Evolutionary conservation across 1,140 invertebrate species (phyloP), one percentile per base, ranked within the genome.

Genomic region (Yoshiicerus persimilis): DNA sequence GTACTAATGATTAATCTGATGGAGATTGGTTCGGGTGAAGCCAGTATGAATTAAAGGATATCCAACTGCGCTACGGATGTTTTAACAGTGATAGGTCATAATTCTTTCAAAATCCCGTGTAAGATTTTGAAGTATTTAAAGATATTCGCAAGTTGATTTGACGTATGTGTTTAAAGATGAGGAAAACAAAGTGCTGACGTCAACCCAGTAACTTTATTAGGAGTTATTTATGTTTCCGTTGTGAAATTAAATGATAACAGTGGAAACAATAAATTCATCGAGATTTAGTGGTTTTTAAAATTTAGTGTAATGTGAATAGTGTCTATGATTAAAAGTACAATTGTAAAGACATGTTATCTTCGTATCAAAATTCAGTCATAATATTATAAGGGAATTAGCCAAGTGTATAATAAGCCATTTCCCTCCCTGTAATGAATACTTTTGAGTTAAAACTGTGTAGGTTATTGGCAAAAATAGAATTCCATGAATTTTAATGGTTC

Each of bases 281-380:
- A 38, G 75, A 80, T 80, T 80, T 80, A 80, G 75, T 38, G 32
- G 32, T 70, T 80, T 80, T 80, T 80, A 36, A 80, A 80, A 80
- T 80, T 38, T 77, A 77, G 25, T 34, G 13, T 80, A 80, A 38
- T 32, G 20, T 23, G n/a, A 80, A 80, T 36, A 10, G 34, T 36
- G 75, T n/a, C n/a, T 80, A 11, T n/a, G 75, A 80, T 80, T 80
- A 80, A 80, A 80, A 80, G 16, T 80, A 80, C 75, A 80, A n/a
- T n/a, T 32, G 4, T 20, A 36, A 3, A 80, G n/a, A 80, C n/a
- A 80, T 36, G 75, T 80, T 80, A 80, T 80, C 75, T 80, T 32
- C 32, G 11, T 32, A 80, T 80, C 75, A n/a, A 23, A 80, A 36
- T 80, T 36, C 20, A 80, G 75, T 36, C 34, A 80, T 36, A 36